Evolutionary conservation across 92 coral and sea anemone species (phyloP), one percentile per base, ranked within the genome.

Genomic region (Ricordea florida): DNA sequence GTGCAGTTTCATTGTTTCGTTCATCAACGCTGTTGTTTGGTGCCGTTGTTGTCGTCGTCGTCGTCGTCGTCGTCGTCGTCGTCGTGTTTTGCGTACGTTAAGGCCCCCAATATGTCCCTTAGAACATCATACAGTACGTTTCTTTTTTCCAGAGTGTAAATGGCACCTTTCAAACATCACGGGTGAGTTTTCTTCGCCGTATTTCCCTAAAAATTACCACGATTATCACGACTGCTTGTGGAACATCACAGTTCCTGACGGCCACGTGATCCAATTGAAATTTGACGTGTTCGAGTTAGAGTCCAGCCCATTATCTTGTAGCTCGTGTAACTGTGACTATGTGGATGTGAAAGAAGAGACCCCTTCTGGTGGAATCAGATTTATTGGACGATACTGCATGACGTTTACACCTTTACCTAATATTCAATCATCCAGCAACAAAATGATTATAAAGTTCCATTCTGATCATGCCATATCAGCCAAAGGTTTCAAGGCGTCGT

Each of bases 171-270:
- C 62, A 5, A 52, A 69, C 10, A 27, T 78, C 28, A 33, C 51
- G 21, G 90, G 81, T 11, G 62, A 76, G 7, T 37, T 85, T 4
- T 62, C 31, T 36, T 69, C 81, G n/a, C 90, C 90, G 0, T 18
- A 46, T 58, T 85, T 69, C 57, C 90, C 90, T 11, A 2, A 3
- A 0, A 48, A 23, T 3, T 85, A 85, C 38, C 60, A 74, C 13
- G 49, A 63, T 64, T 51, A 65, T 13, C 74, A 56, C 20, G 69
- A 67, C 52, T 85, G 90, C 38, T 81, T 71, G 41, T 85, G 90
- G 85, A 33, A 58, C 14, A 79, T 85, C 6, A 62, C 35, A 24
- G 85, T 79, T 8, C 85, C 90, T 5, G 8, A 5, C 11, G 77
- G 35, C 29, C 37, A 56, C 53, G 77, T 40, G 53, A 84, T 84